A percentile compares a stretch with the other conserved stretches of the same genome.
Conservation (phyloP, 2,888 invertebrate genomes). For the Cryptosula pallasiana region DNA sequence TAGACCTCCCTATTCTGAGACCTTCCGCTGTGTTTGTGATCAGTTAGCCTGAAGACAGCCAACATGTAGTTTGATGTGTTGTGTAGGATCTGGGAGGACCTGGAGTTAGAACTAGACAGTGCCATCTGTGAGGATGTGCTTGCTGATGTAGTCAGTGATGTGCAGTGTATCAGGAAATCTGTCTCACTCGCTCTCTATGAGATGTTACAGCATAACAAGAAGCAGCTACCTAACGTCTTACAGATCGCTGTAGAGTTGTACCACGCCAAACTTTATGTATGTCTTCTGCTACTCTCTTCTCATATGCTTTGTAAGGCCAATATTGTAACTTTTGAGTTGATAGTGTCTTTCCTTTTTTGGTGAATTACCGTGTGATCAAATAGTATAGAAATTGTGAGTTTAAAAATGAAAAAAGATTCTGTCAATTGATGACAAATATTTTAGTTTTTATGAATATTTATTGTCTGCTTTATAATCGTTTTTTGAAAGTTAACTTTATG, state of each 20-base stretch:
- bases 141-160: slow-evolving; percentile 65
- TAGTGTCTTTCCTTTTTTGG: too few relatives aligned
- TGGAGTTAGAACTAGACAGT: slow-evolving; percentile 36
- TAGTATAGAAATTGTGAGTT: too few relatives aligned
- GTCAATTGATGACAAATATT: too few relatives aligned
- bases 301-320: neutral
- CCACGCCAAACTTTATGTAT: slow-evolving; percentile 67
- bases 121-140: slow-evolving; percentile 39
- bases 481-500: too few relatives aligned
- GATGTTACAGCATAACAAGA: slow-evolving; percentile 52
- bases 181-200: slow-evolving; percentile 73
- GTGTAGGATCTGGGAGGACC: slow-evolving; percentile 39
- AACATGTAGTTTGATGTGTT: neutral
- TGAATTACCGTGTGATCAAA: too few relatives aligned
- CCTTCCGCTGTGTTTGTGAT: too few relatives aligned
- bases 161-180: slow-evolving; percentile 75
- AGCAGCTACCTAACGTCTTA: slow-evolving; percentile 60
- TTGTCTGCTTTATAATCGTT: too few relatives aligned
- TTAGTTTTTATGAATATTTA: too few relatives aligned
- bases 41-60: too few relatives aligned
- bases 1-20: too few relatives aligned
- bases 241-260: slow-evolving; percentile 68
- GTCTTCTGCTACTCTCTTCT: slow-evolving; percentile 30
- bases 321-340: too few relatives aligned
- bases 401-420: too few relatives aligned